Percentiles rank a stretch among this genome's conserved stretches.
Evolutionary conservation across 2,113 vertebrate species (phyloP).

Genomic region (Bujurquina vittata): DNA sequence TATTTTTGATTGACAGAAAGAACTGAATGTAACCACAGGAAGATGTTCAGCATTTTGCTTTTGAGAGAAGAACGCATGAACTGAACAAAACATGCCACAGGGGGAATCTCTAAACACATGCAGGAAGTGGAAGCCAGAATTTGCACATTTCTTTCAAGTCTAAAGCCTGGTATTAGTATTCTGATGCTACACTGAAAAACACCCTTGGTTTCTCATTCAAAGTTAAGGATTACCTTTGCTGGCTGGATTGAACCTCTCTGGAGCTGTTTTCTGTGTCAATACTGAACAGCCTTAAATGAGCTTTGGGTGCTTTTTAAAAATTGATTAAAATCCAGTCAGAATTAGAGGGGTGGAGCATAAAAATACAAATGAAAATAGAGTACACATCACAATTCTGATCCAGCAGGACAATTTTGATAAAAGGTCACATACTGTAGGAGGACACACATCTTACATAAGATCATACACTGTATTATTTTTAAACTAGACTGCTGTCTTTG

Average conservation of each 20-base stretch:
- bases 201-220: slow-evolving; percentile 28
- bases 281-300: slow-evolving; percentile 12
- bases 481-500: neutral
- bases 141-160: slow-evolving; percentile 42
- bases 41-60: slow-evolving; percentile 6
- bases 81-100: neutral
- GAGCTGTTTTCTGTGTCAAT: neutral
- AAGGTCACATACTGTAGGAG: neutral
- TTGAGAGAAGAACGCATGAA: neutral
- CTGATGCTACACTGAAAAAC: slow-evolving; percentile 17
- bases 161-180: slow-evolving; percentile 44
- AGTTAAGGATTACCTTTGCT: slow-evolving; percentile 17
- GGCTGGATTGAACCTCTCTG: neutral
- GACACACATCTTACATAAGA: neutral
- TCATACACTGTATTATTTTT: fast-evolving
- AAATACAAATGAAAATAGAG: neutral
- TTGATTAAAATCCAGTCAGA: neutral
- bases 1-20: slow-evolving; percentile 19
- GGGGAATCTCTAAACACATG: neutral
- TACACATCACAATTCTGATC: neutral
- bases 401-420: neutral
- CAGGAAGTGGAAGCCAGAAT: slow-evolving; percentile 26
- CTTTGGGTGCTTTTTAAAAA: neutral
- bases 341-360: neutral
- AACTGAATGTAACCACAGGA: neutral